phyloP scores from a whole-genome alignment of 2,888 invertebrate species.

The Lampropteryx suffumata region DNA sequence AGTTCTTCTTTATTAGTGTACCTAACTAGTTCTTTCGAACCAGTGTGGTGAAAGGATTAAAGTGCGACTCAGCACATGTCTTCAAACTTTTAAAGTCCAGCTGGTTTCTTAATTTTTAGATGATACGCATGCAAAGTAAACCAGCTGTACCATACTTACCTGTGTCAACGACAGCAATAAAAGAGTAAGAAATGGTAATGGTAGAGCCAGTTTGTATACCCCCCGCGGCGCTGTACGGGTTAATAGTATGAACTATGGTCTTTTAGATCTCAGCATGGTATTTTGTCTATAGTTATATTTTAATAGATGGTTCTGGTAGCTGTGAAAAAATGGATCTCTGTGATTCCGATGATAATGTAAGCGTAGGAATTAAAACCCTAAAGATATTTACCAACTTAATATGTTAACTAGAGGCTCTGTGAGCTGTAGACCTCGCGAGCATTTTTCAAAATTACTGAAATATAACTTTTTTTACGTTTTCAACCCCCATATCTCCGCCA shows the following conservation, averaged over 20 bases:
- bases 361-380: neutral
- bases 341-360: neutral
- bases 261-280: conserved; percentile 28
- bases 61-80: no score
- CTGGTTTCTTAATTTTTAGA: no score
- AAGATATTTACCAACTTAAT: no score
- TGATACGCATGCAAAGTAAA: neutral
- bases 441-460: no score
- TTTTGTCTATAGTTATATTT: conserved; percentile 26
- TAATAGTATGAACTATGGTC: conserved; percentile 32
- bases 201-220: conserved; percentile 31
- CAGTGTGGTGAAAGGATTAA: no score
- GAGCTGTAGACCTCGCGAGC: no score
- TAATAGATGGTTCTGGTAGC: conserved; percentile 27
- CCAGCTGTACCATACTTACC: conserved; percentile 12
- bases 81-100: no score
- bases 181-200: conserved; percentile 58
- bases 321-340: conserved; percentile 17
- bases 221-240: conserved; percentile 34
- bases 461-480: no score
- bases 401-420: no score
- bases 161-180: conserved; percentile 42
- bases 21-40: no score
- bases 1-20: no score
- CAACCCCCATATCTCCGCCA: no score